Percentiles rank a stretch among this genome's conserved stretches.
Conservation (phyloP, 2,888 invertebrate species). For the Epinotia brunnichana region DNA sequence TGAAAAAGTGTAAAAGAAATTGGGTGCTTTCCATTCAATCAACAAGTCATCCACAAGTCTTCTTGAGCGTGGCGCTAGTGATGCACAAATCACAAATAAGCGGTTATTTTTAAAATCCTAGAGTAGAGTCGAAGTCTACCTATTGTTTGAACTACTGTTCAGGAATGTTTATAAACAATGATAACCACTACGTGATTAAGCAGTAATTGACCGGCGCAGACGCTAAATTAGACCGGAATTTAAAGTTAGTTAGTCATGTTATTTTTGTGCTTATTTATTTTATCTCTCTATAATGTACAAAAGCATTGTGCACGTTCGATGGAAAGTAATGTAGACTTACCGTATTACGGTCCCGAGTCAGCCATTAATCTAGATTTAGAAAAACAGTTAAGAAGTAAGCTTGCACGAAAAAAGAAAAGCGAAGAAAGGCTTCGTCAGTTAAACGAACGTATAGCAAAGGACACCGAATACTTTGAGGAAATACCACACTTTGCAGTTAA, state of each 20-base stretch:
- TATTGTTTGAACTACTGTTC: slow-evolving; percentile 8
- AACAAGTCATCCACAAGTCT: not conserved
- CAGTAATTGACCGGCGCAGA: slow-evolving; percentile 5
- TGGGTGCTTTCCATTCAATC: not conserved
- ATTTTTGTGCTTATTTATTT: not conserved
- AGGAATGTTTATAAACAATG: slow-evolving; percentile 39
- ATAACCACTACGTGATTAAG: slow-evolving; percentile 8
- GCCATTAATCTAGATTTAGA: slow-evolving; percentile 3
- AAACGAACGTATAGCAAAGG: slow-evolving; percentile 43
- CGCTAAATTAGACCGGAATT: slow-evolving; percentile 2
- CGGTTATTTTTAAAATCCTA: not conserved
- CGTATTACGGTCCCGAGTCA: slow-evolving; percentile 10
- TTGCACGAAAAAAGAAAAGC: slow-evolving; percentile 20
- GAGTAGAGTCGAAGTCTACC: not conserved
- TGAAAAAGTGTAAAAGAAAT: not conserved
- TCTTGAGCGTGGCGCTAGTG: slow-evolving; percentile 10
- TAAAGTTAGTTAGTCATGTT: slow-evolving; percentile 13
- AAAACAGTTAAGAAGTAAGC: slow-evolving; percentile 11
- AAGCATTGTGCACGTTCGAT: not conserved
- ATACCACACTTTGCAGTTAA: slow-evolving; percentile 55
- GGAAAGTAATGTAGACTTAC: slow-evolving; percentile 13
- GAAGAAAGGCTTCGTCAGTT: slow-evolving; percentile 15
- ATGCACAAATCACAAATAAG: not conserved
- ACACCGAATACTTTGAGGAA: slow-evolving; percentile 55
- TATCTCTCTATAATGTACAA: slow-evolving; percentile 7